phyloP scores from a whole-genome alignment of 2,888 invertebrate species.

The Andrena fulva region DNA sequence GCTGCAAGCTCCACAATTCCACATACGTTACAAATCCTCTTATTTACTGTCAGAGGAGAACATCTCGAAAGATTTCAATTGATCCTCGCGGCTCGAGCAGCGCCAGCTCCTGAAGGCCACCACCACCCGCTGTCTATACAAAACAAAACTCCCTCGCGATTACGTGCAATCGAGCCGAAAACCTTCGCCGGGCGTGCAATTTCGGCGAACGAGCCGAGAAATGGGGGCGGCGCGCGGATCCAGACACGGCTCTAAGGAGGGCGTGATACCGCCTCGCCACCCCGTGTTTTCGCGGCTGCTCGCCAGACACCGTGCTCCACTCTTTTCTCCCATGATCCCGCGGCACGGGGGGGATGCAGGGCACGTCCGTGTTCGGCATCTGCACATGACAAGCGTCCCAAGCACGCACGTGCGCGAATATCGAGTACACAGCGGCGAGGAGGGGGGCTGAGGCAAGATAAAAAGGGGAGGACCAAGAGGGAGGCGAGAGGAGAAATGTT shows the following conservation, averaged over 20 bases:
- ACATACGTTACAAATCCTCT: too few species aligned
- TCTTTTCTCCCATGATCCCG: slow-evolving; percentile 25
- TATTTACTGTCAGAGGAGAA: too few species aligned
- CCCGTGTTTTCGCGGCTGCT: slow-evolving; percentile 23
- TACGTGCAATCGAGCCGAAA: slow-evolving; percentile 39
- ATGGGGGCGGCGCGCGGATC: slow-evolving; percentile 25
- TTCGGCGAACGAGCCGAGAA: slow-evolving; percentile 47
- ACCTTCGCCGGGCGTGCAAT: slow-evolving; percentile 52
- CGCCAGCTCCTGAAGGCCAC: background rate
- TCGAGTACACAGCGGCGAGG: slow-evolving; percentile 14
- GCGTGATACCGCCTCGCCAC: slow-evolving; percentile 15
- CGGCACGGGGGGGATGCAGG: slow-evolving; percentile 43
- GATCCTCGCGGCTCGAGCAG: background rate
- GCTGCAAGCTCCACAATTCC: too few species aligned
- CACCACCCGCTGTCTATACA: background rate
- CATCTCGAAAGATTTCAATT: background rate
- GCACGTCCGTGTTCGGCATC: slow-evolving; percentile 53
- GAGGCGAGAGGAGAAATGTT: slow-evolving; percentile 1
- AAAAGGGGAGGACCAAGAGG: background rate
- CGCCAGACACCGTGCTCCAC: slow-evolving; percentile 27
- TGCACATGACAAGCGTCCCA: slow-evolving; percentile 55
- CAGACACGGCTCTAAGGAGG: slow-evolving; percentile 18
- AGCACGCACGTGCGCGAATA: slow-evolving; percentile 32
- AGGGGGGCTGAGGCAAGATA: background rate
- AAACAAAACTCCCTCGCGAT: slow-evolving; percentile 31